Conservation (phyloP, 2,113 vertebrate genomes). For the Proteles cristata region DNA sequence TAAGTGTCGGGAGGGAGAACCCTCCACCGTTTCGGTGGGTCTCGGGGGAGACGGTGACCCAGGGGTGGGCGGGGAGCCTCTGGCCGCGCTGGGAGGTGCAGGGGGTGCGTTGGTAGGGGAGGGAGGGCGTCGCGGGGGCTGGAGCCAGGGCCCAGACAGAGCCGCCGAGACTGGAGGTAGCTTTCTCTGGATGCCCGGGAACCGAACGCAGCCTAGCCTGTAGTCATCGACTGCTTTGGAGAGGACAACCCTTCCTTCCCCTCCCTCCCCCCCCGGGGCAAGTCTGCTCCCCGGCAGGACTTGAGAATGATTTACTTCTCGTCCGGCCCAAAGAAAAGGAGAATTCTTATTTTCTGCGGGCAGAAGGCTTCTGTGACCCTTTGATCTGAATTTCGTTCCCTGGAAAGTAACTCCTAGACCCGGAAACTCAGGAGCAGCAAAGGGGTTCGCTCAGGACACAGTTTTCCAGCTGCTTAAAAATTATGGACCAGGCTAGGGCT, state of each 20-base stretch:
- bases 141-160: rapidly evolving
- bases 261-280: background rate
- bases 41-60: background rate
- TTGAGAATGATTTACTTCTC: background rate
- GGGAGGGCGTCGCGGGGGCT: no score
- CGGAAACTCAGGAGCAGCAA: background rate
- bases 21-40: background rate
- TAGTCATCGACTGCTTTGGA: background rate
- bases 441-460: background rate
- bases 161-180: rapidly evolving
- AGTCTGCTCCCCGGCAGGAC: background rate
- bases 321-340: background rate
- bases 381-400: background rate
- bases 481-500: background rate
- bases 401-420: background rate
- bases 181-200: background rate
- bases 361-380: background rate
- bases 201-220: background rate
- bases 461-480: background rate
- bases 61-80: rapidly evolving
- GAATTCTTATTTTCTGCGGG: background rate
- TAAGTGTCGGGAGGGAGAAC: background rate
- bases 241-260: background rate
- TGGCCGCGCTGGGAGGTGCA: rapidly evolving
- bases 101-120: rapidly evolving